Evolutionary conservation across 30 jellyfish, hydroid and myxozoan genomes (phyloP), one percentile per base, ranked within the genome.

Genomic region (Aurelia coerulea): DNA sequence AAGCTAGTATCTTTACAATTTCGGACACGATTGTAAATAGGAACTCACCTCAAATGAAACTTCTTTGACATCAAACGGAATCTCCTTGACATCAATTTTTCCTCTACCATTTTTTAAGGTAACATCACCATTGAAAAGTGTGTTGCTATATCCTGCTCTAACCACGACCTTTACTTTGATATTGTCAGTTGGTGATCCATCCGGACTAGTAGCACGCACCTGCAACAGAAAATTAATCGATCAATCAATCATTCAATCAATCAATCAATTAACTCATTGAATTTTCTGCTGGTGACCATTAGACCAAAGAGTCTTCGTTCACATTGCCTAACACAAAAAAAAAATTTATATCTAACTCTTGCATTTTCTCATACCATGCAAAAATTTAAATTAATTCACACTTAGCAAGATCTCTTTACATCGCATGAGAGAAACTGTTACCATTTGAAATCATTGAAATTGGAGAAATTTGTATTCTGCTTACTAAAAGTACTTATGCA

Each of bases 171-270:
- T 42, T 49, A 73, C 86, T 33, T 51, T 50, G 64, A 86, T 56
- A 35, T 52, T 53, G 46, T 86, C 80, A 5, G 70, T 75, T 37
- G 87, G 93, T 18, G 62, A 33, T 34, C 91, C 94, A 67, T 90
- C 97, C 7, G 97, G 97, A 9, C 75, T 62, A 12, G 88, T 81
- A 1, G 89, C 97, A 9, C 32, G 51, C 16, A 90, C 62, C 97
- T 90, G 23, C 5, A 62, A 59, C 15, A 34, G 64, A 63, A 60
- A n/a, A 60, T 60, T 17, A 10, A 60, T 60, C 10, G 32, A 60
- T 60, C 5, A 60, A 60, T 16, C 7, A 14, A 60, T 17, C 70
- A 46, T 8, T 1, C 10, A 60, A 60, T 60, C 35, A 60, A 60
- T 17, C 32, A 60, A 3, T 17, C 70, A 60, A 14, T 46, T 13